phyloP scores from a whole-genome alignment of 1,140 invertebrate species.

The Oscheius sp. region DNA sequence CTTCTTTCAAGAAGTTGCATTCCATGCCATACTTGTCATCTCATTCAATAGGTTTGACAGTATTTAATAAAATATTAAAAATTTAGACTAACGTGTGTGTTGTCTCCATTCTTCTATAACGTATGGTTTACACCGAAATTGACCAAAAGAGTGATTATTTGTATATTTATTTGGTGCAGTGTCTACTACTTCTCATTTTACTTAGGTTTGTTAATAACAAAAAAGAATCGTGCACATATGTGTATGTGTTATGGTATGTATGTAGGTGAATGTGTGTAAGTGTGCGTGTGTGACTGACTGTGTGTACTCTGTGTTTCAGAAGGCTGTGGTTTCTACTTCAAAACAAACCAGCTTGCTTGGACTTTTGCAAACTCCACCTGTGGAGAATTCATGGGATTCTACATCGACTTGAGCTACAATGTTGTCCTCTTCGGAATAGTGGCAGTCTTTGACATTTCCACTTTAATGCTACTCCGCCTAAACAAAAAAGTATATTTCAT shows the following conservation, averaged over 20 bases:
- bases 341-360: not conserved
- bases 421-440: no score
- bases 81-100: not conserved
- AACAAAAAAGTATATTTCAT: no score
- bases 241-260: no score
- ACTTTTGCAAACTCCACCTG: not conserved
- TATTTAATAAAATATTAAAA: no score
- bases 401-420: conserved; percentile 1
- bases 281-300: no score
- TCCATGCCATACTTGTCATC: not conserved
- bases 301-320: no score
- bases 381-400: not conserved
- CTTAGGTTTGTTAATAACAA: not conserved
- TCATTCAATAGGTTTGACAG: not conserved
- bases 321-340: not conserved
- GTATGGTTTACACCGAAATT: not conserved
- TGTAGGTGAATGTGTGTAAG: no score
- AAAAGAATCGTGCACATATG: no score
- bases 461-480: no score
- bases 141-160: not conserved
- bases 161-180: not conserved
- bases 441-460: no score
- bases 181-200: not conserved
- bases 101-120: not conserved
- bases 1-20: not conserved